Percentiles rank a stretch among this genome's conserved stretches.
Evolutionary conservation across 2,888 invertebrate species (phyloP).

Genomic region (Cryptus viduatorius): DNA sequence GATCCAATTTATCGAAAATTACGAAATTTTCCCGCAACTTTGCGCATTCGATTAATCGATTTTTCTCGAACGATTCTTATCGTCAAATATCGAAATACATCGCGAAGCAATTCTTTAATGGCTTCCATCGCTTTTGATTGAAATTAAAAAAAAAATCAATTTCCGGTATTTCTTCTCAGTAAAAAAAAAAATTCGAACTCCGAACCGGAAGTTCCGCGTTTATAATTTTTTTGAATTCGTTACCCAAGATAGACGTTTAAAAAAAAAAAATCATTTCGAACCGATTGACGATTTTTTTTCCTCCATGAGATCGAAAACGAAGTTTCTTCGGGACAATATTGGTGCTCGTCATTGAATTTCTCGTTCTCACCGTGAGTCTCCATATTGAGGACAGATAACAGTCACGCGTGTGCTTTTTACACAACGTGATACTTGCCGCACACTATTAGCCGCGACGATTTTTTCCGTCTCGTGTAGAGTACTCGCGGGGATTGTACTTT

Average conservation of each 20-base stretch:
- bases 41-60: no score
- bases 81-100: no score
- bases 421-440: not conserved
- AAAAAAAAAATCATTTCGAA: not conserved
- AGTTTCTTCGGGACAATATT: not conserved
- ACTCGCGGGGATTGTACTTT: not conserved
- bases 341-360: slow-evolving; percentile 1
- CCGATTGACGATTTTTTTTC: not conserved
- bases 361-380: not conserved
- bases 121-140: no score
- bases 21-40: no score
- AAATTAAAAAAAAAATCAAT: no score
- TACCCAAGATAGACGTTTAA: not conserved
- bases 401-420: slow-evolving; percentile 49
- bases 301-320: not conserved
- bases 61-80: no score
- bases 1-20: no score
- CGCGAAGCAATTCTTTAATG: no score
- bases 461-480: slow-evolving; percentile 3
- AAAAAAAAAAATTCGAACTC: no score
- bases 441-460: not conserved
- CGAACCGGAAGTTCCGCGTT: no score
- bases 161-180: no score
- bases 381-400: slow-evolving; percentile 72
- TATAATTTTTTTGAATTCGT: no score